Percentiles rank a stretch among this genome's conserved stretches.
phyloP scores from a whole-genome alignment of 2,113 vertebrate genomes.

The Hucho hucho region DNA sequence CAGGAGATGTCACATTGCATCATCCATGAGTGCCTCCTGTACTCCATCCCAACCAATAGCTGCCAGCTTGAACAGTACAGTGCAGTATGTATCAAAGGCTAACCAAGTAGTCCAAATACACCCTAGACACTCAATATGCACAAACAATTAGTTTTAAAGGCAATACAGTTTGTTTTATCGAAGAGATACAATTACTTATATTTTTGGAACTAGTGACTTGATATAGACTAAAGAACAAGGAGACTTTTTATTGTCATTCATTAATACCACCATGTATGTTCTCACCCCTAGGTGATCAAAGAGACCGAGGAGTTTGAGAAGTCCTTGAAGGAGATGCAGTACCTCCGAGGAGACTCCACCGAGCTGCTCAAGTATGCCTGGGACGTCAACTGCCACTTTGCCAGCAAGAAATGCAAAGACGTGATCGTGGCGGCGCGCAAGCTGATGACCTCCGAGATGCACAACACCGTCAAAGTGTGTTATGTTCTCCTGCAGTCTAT shows the following conservation, averaged over 20 bases:
- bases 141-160: no score
- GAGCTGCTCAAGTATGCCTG: constrained; percentile 89
- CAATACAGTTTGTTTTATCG: no score
- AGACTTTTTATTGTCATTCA: no score
- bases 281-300: constrained; percentile 82
- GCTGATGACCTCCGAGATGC: constrained; percentile 96
- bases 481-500: not conserved
- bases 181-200: no score
- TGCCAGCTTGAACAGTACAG: constrained; percentile 88
- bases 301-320: constrained; percentile 90
- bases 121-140: no score
- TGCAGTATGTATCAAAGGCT: constrained; percentile 70
- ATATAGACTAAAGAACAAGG: no score
- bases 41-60: constrained; percentile 90
- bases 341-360: constrained; percentile 81
- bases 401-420: constrained; percentile 95
- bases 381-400: constrained; percentile 91
- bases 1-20: constrained; percentile 88
- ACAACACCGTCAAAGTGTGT: constrained; percentile 87
- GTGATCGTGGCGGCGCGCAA: constrained; percentile 89
- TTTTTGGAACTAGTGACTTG: no score
- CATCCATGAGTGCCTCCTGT: constrained; percentile 87
- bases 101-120: not conserved
- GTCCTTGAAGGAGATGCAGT: constrained; percentile 83
- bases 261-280: no score